Percentiles rank a stretch among this genome's conserved stretches.
Conservation (phyloP, 2,888 invertebrate genomes). For the Plusia festucae region DNA sequence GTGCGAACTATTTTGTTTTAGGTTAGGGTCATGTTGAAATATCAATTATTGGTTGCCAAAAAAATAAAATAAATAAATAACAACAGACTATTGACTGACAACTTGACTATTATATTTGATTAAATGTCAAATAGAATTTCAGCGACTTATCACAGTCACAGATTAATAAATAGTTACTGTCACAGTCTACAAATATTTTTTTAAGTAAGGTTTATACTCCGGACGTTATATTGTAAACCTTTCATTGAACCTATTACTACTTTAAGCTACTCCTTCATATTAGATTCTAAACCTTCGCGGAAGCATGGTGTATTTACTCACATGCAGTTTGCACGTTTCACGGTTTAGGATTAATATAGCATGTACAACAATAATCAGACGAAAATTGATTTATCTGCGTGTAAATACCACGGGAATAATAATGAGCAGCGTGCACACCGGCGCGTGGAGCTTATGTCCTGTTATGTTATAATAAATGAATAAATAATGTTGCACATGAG, state of each 20-base stretch:
- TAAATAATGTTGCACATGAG: conserved; percentile 66
- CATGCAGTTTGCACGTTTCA: conserved; percentile 13
- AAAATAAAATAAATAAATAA: too few species aligned
- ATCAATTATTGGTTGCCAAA: too few species aligned
- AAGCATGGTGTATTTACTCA: conserved; percentile 12
- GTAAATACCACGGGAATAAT: conserved; percentile 61
- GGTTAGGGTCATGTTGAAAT: too few species aligned
- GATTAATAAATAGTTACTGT: too few species aligned
- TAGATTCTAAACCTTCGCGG: neutral
- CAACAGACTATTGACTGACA: too few species aligned
- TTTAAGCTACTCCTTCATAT: neutral
- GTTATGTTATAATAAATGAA: conserved; percentile 63
- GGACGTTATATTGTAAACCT: too few species aligned
- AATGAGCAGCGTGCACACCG: conserved; percentile 56
- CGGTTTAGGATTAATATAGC: conserved; percentile 26
- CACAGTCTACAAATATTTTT: too few species aligned
- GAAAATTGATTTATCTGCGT: conserved; percentile 63
- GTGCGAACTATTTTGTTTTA: too few species aligned
- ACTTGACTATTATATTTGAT: too few species aligned
- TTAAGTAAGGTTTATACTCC: too few species aligned
- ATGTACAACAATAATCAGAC: conserved; percentile 37
- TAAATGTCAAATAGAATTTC: too few species aligned
- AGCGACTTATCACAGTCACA: too few species aligned
- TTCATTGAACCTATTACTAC: neutral
- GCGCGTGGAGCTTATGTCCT: conserved; percentile 44